Conservation (phyloP, 2,888 invertebrate species). For the Yponomeuta sedellus region DNA sequence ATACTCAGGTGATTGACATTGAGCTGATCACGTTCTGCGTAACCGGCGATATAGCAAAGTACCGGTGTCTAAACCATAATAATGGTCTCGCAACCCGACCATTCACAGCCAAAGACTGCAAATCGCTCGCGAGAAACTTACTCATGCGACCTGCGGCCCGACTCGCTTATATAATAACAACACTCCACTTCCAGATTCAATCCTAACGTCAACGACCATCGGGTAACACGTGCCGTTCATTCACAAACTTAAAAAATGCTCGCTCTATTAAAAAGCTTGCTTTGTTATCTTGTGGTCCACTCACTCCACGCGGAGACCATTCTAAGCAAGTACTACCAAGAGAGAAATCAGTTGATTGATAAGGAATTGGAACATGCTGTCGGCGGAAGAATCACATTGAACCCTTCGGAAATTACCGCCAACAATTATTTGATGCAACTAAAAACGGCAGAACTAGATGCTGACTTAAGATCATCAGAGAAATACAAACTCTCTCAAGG, state of each 20-base stretch:
- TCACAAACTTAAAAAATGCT: conserved; percentile 25
- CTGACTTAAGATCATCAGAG: conserved; percentile 62
- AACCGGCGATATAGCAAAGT: not conserved
- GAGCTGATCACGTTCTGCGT: not conserved
- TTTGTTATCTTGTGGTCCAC: conserved; percentile 28
- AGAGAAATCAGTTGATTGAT: conserved; percentile 38
- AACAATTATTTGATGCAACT: conserved; percentile 76
- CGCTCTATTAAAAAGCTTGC: conserved; percentile 21
- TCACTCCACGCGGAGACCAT: conserved; percentile 30
- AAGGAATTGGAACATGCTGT: conserved; percentile 62
- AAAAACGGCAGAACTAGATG: conserved; percentile 70
- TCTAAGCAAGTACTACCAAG: conserved; percentile 32
- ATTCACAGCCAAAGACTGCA: not conserved
- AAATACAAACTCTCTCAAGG: conserved; percentile 80
- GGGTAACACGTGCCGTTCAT: conserved; percentile 11
- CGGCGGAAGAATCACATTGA: conserved; percentile 68
- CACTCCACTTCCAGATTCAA: not conserved
- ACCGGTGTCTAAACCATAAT: not conserved
- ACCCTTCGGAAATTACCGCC: conserved; percentile 61
- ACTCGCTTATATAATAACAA: conserved; percentile 12
- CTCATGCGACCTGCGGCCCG: not conserved
- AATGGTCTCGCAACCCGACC: not conserved
- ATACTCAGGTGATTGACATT: not conserved
- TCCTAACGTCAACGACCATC: conserved; percentile 8
- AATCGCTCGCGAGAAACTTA: not conserved